These are phyloP conservation scores for Podilymbus podiceps DNA, from an alignment of 2,113 vertebrate genomes.

Conservation along the genomic window DNA sequence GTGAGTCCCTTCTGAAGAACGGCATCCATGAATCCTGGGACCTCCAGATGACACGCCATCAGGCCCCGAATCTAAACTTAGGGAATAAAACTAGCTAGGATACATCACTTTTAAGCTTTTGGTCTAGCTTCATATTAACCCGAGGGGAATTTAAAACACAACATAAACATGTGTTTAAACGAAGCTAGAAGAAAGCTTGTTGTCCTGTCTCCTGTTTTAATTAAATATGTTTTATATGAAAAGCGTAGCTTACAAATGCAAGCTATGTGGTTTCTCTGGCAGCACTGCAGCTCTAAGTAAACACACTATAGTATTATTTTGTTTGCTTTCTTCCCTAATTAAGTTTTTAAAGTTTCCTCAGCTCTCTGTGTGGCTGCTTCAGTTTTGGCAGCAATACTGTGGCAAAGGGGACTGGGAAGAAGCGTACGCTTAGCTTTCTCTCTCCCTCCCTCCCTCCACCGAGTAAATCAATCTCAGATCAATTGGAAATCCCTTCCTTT, in stretches of 20 bases:
- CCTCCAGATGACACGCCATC: neutral
- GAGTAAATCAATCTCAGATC: neutral
- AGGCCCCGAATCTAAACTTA: neutral
- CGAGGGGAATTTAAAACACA: conserved; percentile 66
- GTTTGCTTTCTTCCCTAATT: conserved; percentile 78
- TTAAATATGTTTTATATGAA: conserved; percentile 75
- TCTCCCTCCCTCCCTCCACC: neutral
- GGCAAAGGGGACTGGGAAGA: conserved; percentile 39
- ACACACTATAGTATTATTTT: conserved; percentile 75
- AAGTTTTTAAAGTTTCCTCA: conserved; percentile 77
- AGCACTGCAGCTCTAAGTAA: conserved; percentile 65
- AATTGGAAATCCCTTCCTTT: neutral
- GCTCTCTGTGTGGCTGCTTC: conserved; percentile 76
- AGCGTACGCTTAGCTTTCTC: neutral
- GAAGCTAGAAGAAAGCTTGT: conserved; percentile 70
- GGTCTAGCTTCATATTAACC: conserved; percentile 52
- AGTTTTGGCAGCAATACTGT: conserved; percentile 68
- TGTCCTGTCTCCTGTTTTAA: conserved; percentile 72
- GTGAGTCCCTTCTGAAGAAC: neutral
- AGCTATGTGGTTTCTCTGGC: conserved; percentile 75
- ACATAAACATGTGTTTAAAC: conserved; percentile 69
- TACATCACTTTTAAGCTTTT: conserved; percentile 45
- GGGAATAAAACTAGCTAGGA: conserved; percentile 1
- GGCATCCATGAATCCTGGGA: fast-evolving
- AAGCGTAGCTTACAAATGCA: conserved; percentile 69